Evolutionary conservation across 2,888 invertebrate genomes (phyloP).

Genomic region (Drosophila ustulata): DNA sequence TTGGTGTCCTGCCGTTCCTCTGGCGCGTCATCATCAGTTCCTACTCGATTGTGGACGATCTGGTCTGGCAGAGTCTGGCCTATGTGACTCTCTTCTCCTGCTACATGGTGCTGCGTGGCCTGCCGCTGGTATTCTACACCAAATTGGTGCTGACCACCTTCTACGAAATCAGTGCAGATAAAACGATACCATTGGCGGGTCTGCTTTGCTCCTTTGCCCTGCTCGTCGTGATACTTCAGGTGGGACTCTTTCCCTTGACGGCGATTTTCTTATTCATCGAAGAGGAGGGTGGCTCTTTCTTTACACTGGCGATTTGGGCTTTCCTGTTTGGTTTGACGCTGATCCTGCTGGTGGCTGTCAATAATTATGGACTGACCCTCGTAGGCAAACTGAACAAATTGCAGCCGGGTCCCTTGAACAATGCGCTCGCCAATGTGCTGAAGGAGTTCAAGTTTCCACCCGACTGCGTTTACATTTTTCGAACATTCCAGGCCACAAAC

Average conservation of each 20-base stretch:
- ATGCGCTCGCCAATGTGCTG: constrained; percentile 17
- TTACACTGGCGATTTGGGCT: constrained; percentile 54
- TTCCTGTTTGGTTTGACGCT: constrained; percentile 14
- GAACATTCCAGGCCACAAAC: constrained; percentile 19
- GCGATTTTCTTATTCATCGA: constrained; percentile 49
- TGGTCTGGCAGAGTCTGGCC: constrained; percentile 59
- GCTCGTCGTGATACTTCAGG: constrained; percentile 54
- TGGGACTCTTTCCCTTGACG: constrained; percentile 51
- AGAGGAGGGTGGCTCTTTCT: background rate
- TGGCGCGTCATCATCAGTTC: constrained; percentile 34
- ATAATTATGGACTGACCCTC: constrained; percentile 30
- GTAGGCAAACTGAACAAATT: constrained; percentile 40
- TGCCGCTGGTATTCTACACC: constrained; percentile 53
- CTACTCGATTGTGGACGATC: constrained; percentile 41
- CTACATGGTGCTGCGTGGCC: constrained; percentile 48
- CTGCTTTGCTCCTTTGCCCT: constrained; percentile 47
- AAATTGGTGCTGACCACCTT: constrained; percentile 44
- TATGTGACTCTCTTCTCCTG: constrained; percentile 43
- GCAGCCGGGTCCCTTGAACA: constrained; percentile 3
- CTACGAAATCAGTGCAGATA: constrained; percentile 31
- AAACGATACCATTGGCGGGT: constrained; percentile 53
- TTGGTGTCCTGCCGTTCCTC: constrained; percentile 31
- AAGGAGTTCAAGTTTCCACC: constrained; percentile 13
- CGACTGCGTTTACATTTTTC: constrained; percentile 29
- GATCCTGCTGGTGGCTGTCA: background rate